phyloP scores from a whole-genome alignment of 2,113 vertebrate species.

The Megaleporinus macrocephalus region DNA sequence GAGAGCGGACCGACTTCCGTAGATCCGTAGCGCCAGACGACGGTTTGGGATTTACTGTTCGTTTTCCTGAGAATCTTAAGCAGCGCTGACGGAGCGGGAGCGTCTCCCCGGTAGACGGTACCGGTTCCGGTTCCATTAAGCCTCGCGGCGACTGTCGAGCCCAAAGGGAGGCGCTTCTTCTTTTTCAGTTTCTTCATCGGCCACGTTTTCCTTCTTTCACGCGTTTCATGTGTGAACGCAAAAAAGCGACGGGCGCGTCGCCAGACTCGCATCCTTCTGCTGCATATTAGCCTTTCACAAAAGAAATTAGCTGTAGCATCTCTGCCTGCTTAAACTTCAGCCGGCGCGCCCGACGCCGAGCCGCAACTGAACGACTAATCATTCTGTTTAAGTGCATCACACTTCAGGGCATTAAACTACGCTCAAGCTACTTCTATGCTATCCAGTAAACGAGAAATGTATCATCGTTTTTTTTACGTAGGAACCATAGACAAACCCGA shows the following conservation, averaged over 20 bases:
- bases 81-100: no score
- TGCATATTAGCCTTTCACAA: constrained; percentile 66
- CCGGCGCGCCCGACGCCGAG: constrained; percentile 73
- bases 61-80: no score
- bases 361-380: constrained; percentile 75
- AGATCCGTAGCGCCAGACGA: neutral
- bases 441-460: constrained; percentile 61
- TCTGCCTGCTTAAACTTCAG: constrained; percentile 75
- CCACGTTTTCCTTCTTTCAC: constrained; percentile 38
- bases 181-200: neutral
- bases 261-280: constrained; percentile 47
- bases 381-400: constrained; percentile 67
- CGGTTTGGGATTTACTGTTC: neutral
- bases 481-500: constrained; percentile 70
- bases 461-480: constrained; percentile 69
- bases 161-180: neutral
- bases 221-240: neutral
- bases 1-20: neutral
- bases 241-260: no score
- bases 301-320: constrained; percentile 73
- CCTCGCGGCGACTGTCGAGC: neutral
- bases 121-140: neutral
- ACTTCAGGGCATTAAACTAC: constrained; percentile 68
- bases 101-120: no score
- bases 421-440: constrained; percentile 68